Base-by-base conservation (phyloP, 2,113 vertebrate species). In the Trichomycterus rosablanca region DNA sequence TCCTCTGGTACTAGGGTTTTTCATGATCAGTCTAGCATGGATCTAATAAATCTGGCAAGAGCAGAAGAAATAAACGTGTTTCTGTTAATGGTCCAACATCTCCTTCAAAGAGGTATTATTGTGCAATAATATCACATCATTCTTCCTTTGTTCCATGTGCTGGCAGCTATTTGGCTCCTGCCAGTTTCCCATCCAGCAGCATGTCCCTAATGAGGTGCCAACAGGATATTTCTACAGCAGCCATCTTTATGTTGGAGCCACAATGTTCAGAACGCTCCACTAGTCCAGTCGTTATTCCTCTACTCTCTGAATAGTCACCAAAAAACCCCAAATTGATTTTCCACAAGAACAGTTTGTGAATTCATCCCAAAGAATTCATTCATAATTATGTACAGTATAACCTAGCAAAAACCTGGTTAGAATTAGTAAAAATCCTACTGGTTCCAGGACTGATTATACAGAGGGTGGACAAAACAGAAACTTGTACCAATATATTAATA, bases 141-240 rank as follows among this genome's bases (percentile, higher is more conserved):
- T 4, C 14, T 28, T 32, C 30, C 39, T 34, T 14, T 5, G 19
- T 46, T 68, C 22, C 20, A 10, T 8, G 42, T 40, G 63, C 32
- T 72, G 60, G 34, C 23, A 62, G 24, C 51, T 48, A 30, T 23
- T 48, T 58, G 54, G 49, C 32, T 75, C 35, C 50, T 39, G 50
- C 66, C 20, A 37, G 3, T 35, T 53, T 30, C 42, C 40, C 46
- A 59, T 71, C 57, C 39, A 66, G 52, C 59, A 16, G 42, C 65
- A 61, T 68, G 56, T 63, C 67, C 67, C 53, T 69, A 68, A 72
- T 34, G 52, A 67, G 74, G 74, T 71, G 76, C 73, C 59, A 69
- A 53, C 14, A 35, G 66, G 55, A 28, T 19, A 37, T 48, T 22
- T 65, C 45, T 59, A 28, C 23, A 46, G 40, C 22, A 35, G 30